Base-by-base conservation (phyloP, 2,888 invertebrate species). In the Heliconius sara region DNA sequence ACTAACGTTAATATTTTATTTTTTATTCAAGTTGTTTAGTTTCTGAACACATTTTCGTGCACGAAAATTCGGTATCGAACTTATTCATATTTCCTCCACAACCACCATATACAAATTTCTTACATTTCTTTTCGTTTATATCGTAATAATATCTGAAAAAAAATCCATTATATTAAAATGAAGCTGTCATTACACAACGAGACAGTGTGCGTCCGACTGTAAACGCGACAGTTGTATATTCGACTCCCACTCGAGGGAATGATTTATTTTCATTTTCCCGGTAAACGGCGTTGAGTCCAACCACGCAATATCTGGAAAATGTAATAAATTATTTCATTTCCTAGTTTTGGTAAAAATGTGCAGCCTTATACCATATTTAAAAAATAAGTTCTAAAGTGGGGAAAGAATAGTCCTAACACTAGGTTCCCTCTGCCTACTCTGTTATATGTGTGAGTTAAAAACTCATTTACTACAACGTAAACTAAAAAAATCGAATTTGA, bases 71-170 rank as follows among this genome's bases (percentile, higher is more conserved):
- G 3, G 85, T 84, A 7, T 71, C 57, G 77, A 92, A 93, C 60
- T 88, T 85, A 83, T 93, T 93, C 30, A 84, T 83, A 77, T 92
- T 93, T 0, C 92, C 93, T 2, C 91, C 91, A 77, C 93, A 93
- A 16, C 93, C 93, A 13, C 92, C 91, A 80, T 89, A 93, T 3
- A 87, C 77, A 83, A 91, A 93, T 4, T 39, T 79, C 65, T 88
- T 88, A 82, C 93, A 93, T 2, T 79, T 81, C 0, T 78, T 39
- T 3, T 79, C 79, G 80, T 90, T 89, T 3, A 90, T 80, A 67
- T 93, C 90, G 83, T 88, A 93, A 81, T 91, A 92, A 83, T 84
- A 91, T 78, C 89, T 89, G 74, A 52, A 83, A 84, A 6, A 30
- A 30, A 30, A 30, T 30, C 22, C 16, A 74, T n/a, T 13, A 22